These are phyloP conservation scores for Artemisiospiza belli DNA, from an alignment of 2,113 vertebrate species.

Conservation along the genomic window DNA sequence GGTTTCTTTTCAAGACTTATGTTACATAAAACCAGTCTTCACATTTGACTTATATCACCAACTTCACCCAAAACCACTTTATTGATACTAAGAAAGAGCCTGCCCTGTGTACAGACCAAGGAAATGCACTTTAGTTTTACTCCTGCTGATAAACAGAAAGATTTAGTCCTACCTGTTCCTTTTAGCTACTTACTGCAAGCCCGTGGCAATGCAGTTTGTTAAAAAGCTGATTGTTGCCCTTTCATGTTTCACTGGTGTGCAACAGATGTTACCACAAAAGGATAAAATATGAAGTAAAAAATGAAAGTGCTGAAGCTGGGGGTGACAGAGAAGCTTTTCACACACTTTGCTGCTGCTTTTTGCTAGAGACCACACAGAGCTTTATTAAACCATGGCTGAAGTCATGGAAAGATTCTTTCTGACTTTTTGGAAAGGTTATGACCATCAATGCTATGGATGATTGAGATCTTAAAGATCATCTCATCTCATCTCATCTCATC, in stretches of 20 bases:
- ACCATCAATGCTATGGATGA: not conserved
- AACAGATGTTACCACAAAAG: not conserved
- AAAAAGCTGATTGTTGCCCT: not conserved
- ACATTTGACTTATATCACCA: not conserved
- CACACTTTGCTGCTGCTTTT: not conserved
- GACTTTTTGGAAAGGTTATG: not conserved
- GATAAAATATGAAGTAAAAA: not conserved
- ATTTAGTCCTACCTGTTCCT: not conserved
- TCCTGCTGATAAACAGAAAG: not conserved
- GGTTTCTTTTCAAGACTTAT: not conserved
- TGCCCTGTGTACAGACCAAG: not conserved
- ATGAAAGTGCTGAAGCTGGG: not conserved
- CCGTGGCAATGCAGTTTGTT: not conserved
- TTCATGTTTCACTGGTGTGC: not conserved
- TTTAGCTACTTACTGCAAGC: not conserved
- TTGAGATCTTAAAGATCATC: not conserved
- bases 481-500: not conserved
- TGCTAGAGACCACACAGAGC: not conserved
- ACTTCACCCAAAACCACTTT: not conserved
- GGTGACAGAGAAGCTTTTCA: not conserved
- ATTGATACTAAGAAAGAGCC: not conserved
- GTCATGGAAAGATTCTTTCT: not conserved
- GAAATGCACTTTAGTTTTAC: not conserved
- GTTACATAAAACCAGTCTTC: not conserved
- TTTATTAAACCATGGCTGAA: not conserved